phyloP scores from a whole-genome alignment of 2,113 vertebrate genomes.

The Collichthys lucidus region DNA sequence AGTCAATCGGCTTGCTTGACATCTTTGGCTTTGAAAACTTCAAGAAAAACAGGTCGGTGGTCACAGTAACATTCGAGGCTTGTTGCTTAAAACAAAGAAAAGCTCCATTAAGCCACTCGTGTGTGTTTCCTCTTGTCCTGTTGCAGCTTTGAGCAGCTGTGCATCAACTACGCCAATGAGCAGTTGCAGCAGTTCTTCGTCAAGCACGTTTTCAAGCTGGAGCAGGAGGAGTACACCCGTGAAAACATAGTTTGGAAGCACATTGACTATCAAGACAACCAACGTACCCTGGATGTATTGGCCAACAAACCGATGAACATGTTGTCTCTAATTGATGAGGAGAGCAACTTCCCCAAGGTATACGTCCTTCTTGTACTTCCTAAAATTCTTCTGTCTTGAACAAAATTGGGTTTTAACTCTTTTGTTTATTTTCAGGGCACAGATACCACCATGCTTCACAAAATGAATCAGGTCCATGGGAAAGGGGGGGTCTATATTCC shows the following conservation, averaged over 20 bases:
- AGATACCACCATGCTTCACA: slow-evolving; percentile 91
- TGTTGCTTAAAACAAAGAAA: background rate
- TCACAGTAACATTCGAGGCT: background rate
- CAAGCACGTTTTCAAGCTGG: slow-evolving; percentile 91
- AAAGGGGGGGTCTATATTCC: slow-evolving; percentile 88
- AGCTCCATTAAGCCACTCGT: background rate
- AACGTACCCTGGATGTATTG: slow-evolving; percentile 87
- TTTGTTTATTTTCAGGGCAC: slow-evolving; percentile 86
- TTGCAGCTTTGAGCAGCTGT: slow-evolving; percentile 96
- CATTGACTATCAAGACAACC: slow-evolving; percentile 92
- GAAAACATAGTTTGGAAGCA: slow-evolving; percentile 91
- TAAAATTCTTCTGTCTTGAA: background rate
- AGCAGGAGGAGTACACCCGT: slow-evolving; percentile 91
- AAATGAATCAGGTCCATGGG: slow-evolving; percentile 88
- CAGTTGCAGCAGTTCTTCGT: slow-evolving; percentile 99
- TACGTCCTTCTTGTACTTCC: background rate
- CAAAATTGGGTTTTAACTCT: slow-evolving; percentile 4
- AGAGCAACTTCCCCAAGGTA: slow-evolving; percentile 96
- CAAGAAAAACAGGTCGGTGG: slow-evolving; percentile 90
- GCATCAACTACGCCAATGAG: slow-evolving; percentile 98
- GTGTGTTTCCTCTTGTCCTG: slow-evolving; percentile 75
- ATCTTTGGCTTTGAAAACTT: slow-evolving; percentile 99
- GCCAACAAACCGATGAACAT: slow-evolving; percentile 91
- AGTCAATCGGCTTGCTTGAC: slow-evolving; percentile 93
- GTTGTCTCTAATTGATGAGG: slow-evolving; percentile 95